Percentiles rank a stretch among this genome's conserved stretches.
Conservation (phyloP, 1,140 invertebrate genomes). For the Cotesia typhae region DNA sequence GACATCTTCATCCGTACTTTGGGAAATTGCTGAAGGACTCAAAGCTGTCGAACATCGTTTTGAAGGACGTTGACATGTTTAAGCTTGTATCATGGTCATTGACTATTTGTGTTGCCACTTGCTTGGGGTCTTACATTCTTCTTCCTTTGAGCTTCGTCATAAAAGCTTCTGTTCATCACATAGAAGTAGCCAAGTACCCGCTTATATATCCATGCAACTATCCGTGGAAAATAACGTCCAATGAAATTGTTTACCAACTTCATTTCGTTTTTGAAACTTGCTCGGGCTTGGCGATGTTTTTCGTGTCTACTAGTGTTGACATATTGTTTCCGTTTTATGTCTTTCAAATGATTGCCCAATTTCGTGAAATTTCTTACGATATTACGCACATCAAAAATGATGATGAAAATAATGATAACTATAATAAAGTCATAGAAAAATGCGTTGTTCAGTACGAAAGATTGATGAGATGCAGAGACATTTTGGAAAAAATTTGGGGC, state of each 20-base stretch:
- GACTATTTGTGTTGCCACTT: background rate
- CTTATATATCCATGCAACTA: background rate
- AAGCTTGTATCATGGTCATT: slow-evolving; percentile 2
- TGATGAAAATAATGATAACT: background rate
- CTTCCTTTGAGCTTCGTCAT: background rate
- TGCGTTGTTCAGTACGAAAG: background rate
- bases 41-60: background rate
- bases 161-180: background rate
- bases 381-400: background rate
- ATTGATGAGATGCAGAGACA: slow-evolving; percentile 35
- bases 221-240: slow-evolving; percentile 3
- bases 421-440: background rate
- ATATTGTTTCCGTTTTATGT: slow-evolving; percentile 9
- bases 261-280: slow-evolving; percentile 10
- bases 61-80: background rate
- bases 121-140: background rate
- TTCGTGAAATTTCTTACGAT: slow-evolving; percentile 15
- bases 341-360: slow-evolving; percentile 11
- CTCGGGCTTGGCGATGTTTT: background rate
- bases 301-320: background rate
- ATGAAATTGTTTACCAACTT: background rate
- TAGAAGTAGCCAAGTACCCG: background rate
- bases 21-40: background rate
- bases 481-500: slow-evolving; percentile 44
- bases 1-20: slow-evolving; percentile 20